Evolutionary conservation across 2,113 vertebrate genomes (phyloP), one percentile per base, ranked within the genome.

Genomic region (Raja brachyura): DNA sequence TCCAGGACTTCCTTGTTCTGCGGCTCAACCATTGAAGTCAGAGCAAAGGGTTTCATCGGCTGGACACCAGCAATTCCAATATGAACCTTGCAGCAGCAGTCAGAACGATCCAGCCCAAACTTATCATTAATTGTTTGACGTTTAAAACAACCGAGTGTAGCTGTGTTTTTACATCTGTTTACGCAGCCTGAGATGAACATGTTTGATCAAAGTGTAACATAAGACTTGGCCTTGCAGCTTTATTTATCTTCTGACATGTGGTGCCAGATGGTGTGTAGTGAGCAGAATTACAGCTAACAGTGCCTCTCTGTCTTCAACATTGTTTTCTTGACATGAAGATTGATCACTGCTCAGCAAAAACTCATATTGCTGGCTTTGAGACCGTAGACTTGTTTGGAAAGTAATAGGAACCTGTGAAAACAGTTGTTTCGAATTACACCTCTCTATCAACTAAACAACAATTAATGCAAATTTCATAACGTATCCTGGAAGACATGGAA

Each of bases 111-210:
- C 70, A 73, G 4, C 14, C 70, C 4, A 63, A 7, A 31, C 18
- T 92, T 48, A 39, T 70, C 33, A 92, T 94, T 95, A 96, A 96
- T 95, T 94, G 94, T 95, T 96, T 95, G 95, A 95, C 96, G 95
- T 95, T 48, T 96, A 95, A 94, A 0, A 14, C 96, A 96, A 97
- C 95, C 96, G 96, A 96, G 96, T 95, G 94, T 94, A 94, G 93
- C 95, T 96, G 28, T 31, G 83, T 63, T 88, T 88, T 88, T 86
- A 14, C 83, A n/a, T 85, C 25, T 85, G 83, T 13, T n/a, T 61
- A 86, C 13, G 11, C 56, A 86, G 22, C 83, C 83, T 86, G 56
- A 86, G 83, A 31, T 14, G 14, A 16, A 63, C 31, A 16, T 31
- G 83, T n/a, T 66, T 88, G 59, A 31, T 66, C 83, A 88, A 86